Percentiles rank a stretch among this genome's conserved stretches.
Conservation (phyloP, 1,140 invertebrate species). For the Zaprionus africanus region DNA sequence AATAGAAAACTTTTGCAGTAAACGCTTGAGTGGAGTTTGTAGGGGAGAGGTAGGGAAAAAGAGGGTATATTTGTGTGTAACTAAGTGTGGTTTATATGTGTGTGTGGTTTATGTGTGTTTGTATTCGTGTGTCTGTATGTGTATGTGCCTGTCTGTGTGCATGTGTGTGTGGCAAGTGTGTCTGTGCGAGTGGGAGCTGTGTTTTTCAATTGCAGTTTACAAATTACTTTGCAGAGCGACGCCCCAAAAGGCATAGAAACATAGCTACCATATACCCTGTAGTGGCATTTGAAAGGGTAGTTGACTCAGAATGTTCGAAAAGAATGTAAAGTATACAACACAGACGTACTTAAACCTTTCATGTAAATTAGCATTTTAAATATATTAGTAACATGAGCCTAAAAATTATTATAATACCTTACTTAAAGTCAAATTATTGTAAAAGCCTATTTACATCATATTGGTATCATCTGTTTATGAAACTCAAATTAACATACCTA, state of each 20-base stretch:
- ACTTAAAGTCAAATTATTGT: too few species aligned
- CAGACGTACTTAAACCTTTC: too few species aligned
- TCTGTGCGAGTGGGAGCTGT: constrained; percentile 3
- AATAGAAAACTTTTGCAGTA: constrained; percentile 42
- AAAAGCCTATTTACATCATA: too few species aligned
- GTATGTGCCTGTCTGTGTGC: too few species aligned
- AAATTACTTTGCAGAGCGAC: constrained; percentile 21
- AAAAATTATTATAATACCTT: too few species aligned
- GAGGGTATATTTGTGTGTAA: not conserved
- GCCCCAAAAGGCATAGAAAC: constrained; percentile 12
- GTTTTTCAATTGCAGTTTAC: constrained; percentile 30
- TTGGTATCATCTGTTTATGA: too few species aligned
- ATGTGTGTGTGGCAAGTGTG: constrained; percentile 3
- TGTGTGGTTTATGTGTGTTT: not conserved
- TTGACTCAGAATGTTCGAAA: not conserved
- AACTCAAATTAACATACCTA: too few species aligned
- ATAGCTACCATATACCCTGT: constrained; percentile 14
- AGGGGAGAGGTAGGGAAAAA: not conserved
- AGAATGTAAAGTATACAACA: not conserved
- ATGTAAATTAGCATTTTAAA: too few species aligned
- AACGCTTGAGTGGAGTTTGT: constrained; percentile 24
- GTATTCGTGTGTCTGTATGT: constrained; percentile 8
- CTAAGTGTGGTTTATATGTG: not conserved
- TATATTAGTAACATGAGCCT: too few species aligned
- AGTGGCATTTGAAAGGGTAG: not conserved